Conservation (phyloP, 2,888 invertebrate genomes). For the Agrilus mali region DNA sequence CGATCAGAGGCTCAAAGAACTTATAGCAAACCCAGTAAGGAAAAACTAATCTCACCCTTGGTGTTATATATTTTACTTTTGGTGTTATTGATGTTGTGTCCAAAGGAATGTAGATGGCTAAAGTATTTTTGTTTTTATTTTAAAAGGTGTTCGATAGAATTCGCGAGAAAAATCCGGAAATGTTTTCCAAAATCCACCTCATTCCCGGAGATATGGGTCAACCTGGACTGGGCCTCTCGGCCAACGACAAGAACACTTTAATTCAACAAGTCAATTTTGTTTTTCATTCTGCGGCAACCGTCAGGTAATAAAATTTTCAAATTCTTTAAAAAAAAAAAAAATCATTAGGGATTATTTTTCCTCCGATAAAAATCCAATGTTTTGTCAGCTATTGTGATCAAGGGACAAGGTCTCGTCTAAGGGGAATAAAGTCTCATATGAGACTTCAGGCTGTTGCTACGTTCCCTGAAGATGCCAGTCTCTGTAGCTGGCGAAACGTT, state of each 20-base stretch:
- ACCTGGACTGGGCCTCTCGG: conserved; percentile 55
- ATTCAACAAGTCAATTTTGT: conserved; percentile 64
- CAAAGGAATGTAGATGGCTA: background rate
- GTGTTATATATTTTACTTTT: no score
- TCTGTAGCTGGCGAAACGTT: no score
- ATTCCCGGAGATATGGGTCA: conserved; percentile 66
- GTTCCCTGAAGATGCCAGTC: no score
- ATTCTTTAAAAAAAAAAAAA: no score
- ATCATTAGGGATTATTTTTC: no score
- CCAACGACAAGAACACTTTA: conserved; percentile 48
- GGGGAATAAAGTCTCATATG: no score
- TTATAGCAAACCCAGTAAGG: conserved; percentile 59
- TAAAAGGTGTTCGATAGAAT: conserved; percentile 57
- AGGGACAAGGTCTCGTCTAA: no score
- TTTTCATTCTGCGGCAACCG: conserved; percentile 93
- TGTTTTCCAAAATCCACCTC: conserved; percentile 53
- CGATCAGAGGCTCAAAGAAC: conserved; percentile 56
- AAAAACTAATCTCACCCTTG: conserved; percentile 8
- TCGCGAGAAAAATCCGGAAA: conserved; percentile 47
- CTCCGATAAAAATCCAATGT: no score
- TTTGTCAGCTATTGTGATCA: no score
- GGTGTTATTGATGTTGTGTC: no score
- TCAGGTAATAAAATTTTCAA: conserved; percentile 39
- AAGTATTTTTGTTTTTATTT: conserved; percentile 9
- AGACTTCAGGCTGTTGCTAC: no score